Evolutionary conservation across 1,140 invertebrate genomes (phyloP).

Genomic region (Macrostomum lignano): DNA sequence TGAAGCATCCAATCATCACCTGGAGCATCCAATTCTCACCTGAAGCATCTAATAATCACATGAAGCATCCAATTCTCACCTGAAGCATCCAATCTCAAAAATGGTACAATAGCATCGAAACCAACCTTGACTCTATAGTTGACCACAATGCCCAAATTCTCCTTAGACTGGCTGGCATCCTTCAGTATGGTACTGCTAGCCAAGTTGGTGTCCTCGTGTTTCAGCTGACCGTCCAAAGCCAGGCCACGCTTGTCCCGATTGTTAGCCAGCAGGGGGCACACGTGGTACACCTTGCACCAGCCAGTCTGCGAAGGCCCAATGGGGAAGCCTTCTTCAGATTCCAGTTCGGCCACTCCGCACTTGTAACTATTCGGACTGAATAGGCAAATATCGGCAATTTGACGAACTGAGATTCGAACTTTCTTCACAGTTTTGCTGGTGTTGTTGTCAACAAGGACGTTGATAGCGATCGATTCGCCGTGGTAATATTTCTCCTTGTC

Average conservation of each 20-base stretch:
- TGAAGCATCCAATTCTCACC: no score
- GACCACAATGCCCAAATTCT: conserved; percentile 70
- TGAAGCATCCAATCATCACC: no score
- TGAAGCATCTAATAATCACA: no score
- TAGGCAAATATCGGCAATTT: conserved; percentile 92
- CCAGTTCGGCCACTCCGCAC: conserved; percentile 55
- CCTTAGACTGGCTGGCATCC: no score
- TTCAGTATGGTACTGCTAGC: conserved; percentile 90
- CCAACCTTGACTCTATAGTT: conserved; percentile 98
- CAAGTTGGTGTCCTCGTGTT: conserved; percentile 96
- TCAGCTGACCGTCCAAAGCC: conserved; percentile 85
- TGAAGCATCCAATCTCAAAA: no score
- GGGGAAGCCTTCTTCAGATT: conserved; percentile 61
- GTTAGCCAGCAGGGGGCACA: conserved; percentile 71
- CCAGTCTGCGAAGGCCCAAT: conserved; percentile 50
- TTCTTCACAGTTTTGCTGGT: conserved; percentile 95
- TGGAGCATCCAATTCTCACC: no score
- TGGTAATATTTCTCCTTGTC: conserved; percentile 97
- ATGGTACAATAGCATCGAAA: no score
- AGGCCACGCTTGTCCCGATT: conserved; percentile 96
- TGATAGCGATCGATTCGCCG: conserved; percentile 83
- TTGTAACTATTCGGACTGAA: conserved; percentile 97
- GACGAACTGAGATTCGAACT: conserved; percentile 74
- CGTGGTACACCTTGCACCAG: conserved; percentile 85
- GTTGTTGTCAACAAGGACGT: conserved; percentile 95